phyloP scores from a whole-genome alignment of 2,113 vertebrate genomes.

The Sarotherodon lohbergeri region DNA sequence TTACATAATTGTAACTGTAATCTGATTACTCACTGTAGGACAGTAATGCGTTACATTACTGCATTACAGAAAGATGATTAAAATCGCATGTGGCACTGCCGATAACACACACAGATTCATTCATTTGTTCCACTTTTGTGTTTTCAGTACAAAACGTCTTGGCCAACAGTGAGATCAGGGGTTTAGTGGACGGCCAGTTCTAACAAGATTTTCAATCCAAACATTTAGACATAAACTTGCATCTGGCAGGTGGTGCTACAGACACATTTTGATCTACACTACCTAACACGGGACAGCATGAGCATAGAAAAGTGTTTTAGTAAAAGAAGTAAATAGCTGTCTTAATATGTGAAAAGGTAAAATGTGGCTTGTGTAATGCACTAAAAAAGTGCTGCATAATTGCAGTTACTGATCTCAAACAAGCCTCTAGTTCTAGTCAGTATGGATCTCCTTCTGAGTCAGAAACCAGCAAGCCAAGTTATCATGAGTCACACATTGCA shows the following conservation, averaged over 20 bases:
- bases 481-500: background rate
- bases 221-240: background rate
- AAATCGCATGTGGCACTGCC: background rate
- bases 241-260: background rate
- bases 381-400: background rate
- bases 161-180: background rate
- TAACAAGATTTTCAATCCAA: background rate
- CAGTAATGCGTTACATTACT: background rate
- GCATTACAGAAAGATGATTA: background rate
- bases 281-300: background rate
- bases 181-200: background rate
- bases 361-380: background rate
- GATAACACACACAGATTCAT: background rate
- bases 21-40: background rate
- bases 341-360: background rate
- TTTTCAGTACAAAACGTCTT: background rate
- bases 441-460: background rate
- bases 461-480: background rate
- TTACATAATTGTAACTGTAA: background rate
- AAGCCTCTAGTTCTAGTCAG: background rate
- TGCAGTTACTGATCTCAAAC: background rate
- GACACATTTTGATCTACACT: background rate
- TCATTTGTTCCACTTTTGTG: background rate
- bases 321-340: background rate
- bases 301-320: background rate